These are phyloP conservation scores for Platichthys stellatus DNA, from an alignment of 2,113 vertebrate species.

Conservation along the genomic window DNA sequence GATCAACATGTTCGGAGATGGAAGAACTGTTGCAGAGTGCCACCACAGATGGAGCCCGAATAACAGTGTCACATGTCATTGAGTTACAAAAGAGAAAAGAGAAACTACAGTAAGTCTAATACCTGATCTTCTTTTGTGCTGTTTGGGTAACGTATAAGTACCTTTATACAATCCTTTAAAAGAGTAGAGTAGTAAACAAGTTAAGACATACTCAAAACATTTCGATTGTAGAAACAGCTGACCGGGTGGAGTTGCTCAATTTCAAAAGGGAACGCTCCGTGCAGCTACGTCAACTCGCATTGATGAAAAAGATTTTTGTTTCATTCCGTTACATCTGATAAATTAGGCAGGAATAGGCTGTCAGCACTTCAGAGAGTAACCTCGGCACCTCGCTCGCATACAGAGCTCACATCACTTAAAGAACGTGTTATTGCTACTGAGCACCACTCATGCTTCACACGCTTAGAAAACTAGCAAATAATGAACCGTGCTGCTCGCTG, in stretches of 20 bases:
- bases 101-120: slow-evolving; percentile 70
- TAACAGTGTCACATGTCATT: slow-evolving; percentile 63
- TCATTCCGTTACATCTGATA: slow-evolving; percentile 8
- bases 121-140: slow-evolving; percentile 87
- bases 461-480: slow-evolving; percentile 18
- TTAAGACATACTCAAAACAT: slow-evolving; percentile 73
- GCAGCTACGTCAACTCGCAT: slow-evolving; percentile 11
- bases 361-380: not conserved
- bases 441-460: slow-evolving; percentile 10
- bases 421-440: slow-evolving; percentile 34
- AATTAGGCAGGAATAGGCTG: slow-evolving; percentile 6
- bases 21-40: slow-evolving; percentile 70
- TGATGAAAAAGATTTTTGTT: slow-evolving; percentile 7
- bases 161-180: slow-evolving; percentile 85
- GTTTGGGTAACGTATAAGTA: slow-evolving; percentile 86
- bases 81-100: not conserved
- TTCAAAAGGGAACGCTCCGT: slow-evolving; percentile 7
- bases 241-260: not conserved
- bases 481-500: slow-evolving; percentile 26
- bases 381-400: not conserved
- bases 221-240: slow-evolving; percentile 21
- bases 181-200: slow-evolving; percentile 81
- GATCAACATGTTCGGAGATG: slow-evolving; percentile 66
- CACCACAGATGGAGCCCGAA: slow-evolving; percentile 75
- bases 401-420: slow-evolving; percentile 19